These are phyloP conservation scores for Mesaphorura yosii DNA, from an alignment of 1,140 invertebrate genomes.

Conservation along the genomic window DNA sequence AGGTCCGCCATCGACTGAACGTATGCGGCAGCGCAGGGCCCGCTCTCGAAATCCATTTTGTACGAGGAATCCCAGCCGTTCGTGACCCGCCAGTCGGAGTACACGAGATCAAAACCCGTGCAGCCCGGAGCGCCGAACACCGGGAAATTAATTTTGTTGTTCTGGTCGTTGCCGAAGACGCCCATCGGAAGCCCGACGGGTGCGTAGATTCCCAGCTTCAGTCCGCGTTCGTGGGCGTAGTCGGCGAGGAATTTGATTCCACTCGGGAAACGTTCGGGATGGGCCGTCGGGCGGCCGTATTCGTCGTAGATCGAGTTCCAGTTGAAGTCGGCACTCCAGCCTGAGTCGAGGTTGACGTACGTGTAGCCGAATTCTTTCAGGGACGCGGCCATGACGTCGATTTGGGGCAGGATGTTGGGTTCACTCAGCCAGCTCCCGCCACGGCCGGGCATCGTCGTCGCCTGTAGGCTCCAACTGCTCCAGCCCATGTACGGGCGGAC, in stretches of 20 bases:
- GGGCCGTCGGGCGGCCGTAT: neutral
- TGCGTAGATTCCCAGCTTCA: slow-evolving; percentile 4
- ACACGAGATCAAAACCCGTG: slow-evolving; percentile 7
- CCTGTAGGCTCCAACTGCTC: slow-evolving; percentile 12
- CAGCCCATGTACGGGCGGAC: slow-evolving; percentile 10
- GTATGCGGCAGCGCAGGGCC: neutral
- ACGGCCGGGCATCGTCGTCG: neutral
- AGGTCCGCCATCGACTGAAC: slow-evolving; percentile 4
- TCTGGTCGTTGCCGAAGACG: slow-evolving; percentile 5
- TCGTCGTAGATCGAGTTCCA: neutral
- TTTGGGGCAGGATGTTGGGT: slow-evolving; percentile 3
- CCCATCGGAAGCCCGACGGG: slow-evolving; percentile 8
- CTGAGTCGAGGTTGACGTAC: slow-evolving; percentile 8
- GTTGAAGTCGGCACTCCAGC: slow-evolving; percentile 3
- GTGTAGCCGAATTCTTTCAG: neutral
- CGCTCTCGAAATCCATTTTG: slow-evolving; percentile 11
- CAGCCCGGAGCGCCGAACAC: neutral
- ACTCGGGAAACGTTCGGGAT: neutral
- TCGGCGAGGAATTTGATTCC: slow-evolving; percentile 6
- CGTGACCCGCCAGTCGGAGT: neutral
- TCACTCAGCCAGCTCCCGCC: neutral
- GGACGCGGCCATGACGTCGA: slow-evolving; percentile 1
- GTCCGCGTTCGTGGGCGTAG: neutral
- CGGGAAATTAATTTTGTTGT: slow-evolving; percentile 7
- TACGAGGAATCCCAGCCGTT: slow-evolving; percentile 11